Evolutionary conservation across 2,113 vertebrate species (phyloP).

Genomic region (Paramormyrops kingsleyae): DNA sequence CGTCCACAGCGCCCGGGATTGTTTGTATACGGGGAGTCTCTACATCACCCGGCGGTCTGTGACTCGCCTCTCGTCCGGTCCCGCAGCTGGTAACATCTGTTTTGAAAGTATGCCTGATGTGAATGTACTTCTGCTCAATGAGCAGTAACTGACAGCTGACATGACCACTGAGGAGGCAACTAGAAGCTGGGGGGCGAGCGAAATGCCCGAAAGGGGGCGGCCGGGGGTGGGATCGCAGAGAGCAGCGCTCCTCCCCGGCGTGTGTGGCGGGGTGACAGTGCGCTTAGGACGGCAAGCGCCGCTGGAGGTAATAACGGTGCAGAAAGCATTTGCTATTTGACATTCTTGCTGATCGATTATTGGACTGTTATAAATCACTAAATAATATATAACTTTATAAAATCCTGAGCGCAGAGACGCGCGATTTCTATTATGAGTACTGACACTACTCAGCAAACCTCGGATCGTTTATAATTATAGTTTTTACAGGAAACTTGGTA

Average conservation of each 20-base stretch:
- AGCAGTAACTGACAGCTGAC: conserved; percentile 31
- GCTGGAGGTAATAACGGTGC: neutral
- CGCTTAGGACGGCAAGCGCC: neutral
- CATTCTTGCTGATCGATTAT: neutral
- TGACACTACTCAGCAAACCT: neutral
- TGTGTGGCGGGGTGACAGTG: neutral
- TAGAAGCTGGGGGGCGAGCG: neutral
- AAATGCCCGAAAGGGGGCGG: conserved; percentile 37
- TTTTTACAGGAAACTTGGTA: neutral
- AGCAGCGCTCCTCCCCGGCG: neutral
- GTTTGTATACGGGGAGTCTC: neutral
- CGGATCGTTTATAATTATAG: neutral
- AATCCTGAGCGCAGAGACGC: neutral
- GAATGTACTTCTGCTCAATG: conserved; percentile 28
- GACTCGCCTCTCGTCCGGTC: neutral
- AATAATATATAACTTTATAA: neutral
- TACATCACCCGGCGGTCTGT: neutral
- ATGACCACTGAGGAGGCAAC: conserved; percentile 43
- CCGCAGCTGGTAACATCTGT: conserved; percentile 29
- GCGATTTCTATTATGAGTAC: neutral
- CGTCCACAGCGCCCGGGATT: neutral
- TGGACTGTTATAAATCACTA: neutral
- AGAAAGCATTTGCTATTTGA: neutral
- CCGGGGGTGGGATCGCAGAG: conserved; percentile 37
- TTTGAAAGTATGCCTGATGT: conserved; percentile 53